These are phyloP conservation scores for Callaeas wilsoni DNA, from an alignment of 2,113 vertebrate genomes.

Conservation along the genomic window DNA sequence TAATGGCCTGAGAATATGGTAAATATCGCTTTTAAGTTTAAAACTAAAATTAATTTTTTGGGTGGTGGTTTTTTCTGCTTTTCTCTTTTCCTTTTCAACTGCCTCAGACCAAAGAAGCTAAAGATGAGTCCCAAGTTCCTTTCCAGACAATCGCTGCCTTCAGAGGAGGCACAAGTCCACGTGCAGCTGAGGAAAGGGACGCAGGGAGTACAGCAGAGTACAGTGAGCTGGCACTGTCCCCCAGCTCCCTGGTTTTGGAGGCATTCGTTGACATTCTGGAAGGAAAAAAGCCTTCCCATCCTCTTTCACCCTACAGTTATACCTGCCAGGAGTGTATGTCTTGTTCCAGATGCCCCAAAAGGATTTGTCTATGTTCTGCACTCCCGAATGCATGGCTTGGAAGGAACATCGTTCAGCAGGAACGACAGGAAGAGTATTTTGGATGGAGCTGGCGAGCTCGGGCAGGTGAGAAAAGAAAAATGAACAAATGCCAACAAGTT, in stretches of 20 bases:
- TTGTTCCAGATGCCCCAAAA: background rate
- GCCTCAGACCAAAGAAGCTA: fast-evolving
- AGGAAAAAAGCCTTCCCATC: background rate
- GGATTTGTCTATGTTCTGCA: background rate
- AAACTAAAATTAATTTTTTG: background rate
- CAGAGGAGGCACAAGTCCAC: fast-evolving
- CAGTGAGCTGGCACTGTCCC: fast-evolving
- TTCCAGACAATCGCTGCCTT: background rate
- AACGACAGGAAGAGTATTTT: background rate
- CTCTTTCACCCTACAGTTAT: background rate
- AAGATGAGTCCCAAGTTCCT: background rate
- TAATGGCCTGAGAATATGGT: background rate
- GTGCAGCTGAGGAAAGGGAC: background rate
- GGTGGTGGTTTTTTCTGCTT: background rate
- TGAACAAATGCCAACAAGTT: fast-evolving
- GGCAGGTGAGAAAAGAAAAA: background rate
- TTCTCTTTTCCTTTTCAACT: background rate
- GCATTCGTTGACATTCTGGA: background rate
- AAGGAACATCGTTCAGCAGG: background rate
- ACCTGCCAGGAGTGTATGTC: background rate
- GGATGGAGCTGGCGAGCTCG: background rate
- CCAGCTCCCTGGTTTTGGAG: fast-evolving
- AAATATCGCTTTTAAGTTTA: background rate
- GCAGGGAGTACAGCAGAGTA: fast-evolving
- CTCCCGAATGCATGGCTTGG: background rate